Percentiles rank a stretch among this genome's conserved stretches.
Conservation (phyloP, 2,113 vertebrate genomes). For the Crypturellus undulatus region DNA sequence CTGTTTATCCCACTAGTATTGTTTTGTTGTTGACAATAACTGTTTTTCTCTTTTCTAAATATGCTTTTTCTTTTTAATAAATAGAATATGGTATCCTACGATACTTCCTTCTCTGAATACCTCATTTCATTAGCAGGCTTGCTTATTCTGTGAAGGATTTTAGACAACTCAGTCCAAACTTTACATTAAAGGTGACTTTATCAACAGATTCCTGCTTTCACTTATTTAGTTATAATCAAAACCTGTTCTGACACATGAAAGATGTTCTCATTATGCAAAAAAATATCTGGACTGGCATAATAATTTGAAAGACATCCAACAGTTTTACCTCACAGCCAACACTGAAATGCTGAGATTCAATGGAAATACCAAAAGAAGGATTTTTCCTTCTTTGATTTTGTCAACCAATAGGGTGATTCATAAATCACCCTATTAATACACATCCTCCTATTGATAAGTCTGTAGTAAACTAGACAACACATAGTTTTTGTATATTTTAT, state of each 20-base stretch:
- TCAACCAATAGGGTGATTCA: background rate
- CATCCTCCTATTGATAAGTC: background rate
- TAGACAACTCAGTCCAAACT: conserved; percentile 61
- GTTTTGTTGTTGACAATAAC: background rate
- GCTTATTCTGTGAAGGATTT: conserved; percentile 24
- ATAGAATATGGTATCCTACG: background rate
- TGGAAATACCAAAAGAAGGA: background rate
- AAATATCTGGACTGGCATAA: conserved; percentile 64
- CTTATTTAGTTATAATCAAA: conserved; percentile 78
- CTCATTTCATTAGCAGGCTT: background rate
- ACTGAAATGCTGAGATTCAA: background rate
- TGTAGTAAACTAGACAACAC: background rate
- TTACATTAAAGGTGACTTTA: conserved; percentile 74
- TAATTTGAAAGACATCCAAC: conserved; percentile 71
- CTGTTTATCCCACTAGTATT: background rate
- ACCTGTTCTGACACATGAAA: conserved; percentile 73
- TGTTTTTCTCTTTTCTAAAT: background rate
- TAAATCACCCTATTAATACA: background rate
- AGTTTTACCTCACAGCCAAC: background rate
- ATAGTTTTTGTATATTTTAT: background rate
- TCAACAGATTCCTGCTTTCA: conserved; percentile 61
- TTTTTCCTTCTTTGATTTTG: background rate
- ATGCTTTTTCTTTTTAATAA: background rate
- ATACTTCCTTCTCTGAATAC: background rate
- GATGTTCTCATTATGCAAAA: conserved; percentile 75